Conservation (phyloP, 2,888 invertebrate genomes). For the Tinea pellionella region DNA sequence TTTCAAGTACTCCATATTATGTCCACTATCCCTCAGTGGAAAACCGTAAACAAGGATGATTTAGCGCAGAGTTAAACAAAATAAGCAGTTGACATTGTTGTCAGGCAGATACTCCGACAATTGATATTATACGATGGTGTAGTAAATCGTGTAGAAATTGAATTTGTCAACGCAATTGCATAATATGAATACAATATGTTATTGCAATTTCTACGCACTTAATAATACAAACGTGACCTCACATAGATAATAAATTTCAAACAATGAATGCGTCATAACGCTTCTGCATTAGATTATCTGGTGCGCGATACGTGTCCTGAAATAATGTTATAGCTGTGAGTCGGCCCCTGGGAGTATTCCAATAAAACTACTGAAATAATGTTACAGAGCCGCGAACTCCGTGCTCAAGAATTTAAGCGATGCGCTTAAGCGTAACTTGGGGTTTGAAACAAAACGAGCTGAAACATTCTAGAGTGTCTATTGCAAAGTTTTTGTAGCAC, state of each 20-base stretch:
- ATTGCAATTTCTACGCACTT: not conserved
- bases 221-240: slow-evolving; percentile 31
- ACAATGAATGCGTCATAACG: slow-evolving; percentile 60
- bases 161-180: not conserved
- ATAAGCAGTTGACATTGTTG: slow-evolving; percentile 19
- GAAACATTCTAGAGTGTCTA: not conserved
- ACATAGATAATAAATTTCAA: slow-evolving; percentile 36
- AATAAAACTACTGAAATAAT: slow-evolving; percentile 44
- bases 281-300: slow-evolving; percentile 59
- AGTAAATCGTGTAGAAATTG: no score
- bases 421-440: slow-evolving; percentile 14
- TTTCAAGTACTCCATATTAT: slow-evolving; percentile 25
- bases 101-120: not conserved
- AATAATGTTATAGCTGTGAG: slow-evolving; percentile 52
- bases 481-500: not conserved
- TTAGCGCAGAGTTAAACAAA: slow-evolving; percentile 21
- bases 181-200: not conserved
- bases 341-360: slow-evolving; percentile 31
- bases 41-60: slow-evolving; percentile 18
- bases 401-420: slow-evolving; percentile 17
- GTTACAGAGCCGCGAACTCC: slow-evolving; percentile 23
- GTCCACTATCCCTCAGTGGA: slow-evolving; percentile 23
- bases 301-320: slow-evolving; percentile 56
- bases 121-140: no score
- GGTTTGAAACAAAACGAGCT: slow-evolving; percentile 1